Conservation (phyloP, 1,140 invertebrate genomes). For the Drosophila murphyi region DNA sequence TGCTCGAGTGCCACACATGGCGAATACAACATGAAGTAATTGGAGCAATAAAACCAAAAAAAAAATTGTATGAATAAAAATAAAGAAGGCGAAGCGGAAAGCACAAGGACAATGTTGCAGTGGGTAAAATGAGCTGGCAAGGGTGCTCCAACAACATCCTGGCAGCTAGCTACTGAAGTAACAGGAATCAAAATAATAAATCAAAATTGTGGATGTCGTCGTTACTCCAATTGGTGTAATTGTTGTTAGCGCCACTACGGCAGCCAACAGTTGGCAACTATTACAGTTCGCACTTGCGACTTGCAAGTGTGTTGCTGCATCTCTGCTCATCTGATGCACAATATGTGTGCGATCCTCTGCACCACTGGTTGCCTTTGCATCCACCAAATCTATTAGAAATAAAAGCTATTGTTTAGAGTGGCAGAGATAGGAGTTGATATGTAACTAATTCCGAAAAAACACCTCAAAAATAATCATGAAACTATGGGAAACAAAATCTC, state of each 20-base stretch:
- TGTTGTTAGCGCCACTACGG: slow-evolving; percentile 11
- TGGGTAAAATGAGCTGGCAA: slow-evolving; percentile 23
- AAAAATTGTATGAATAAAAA: slow-evolving; percentile 73
- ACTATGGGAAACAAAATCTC: no score
- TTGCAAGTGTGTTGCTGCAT: slow-evolving; percentile 23
- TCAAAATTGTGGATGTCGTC: slow-evolving; percentile 64
- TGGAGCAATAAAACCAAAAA: slow-evolving; percentile 78
- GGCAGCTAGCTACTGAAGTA: slow-evolving; percentile 74
- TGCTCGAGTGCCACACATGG: slow-evolving; percentile 52
- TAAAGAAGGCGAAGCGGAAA: slow-evolving; percentile 39
- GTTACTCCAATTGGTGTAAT: slow-evolving; percentile 25
- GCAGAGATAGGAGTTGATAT: neutral
- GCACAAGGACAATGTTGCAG: slow-evolving; percentile 37
- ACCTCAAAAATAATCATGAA: no score
- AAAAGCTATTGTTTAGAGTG: no score
- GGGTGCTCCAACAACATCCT: slow-evolving; percentile 46
- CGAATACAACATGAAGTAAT: slow-evolving; percentile 72
- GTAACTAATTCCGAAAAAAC: no score
- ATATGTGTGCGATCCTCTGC: slow-evolving; percentile 11
- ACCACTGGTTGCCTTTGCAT: neutral
- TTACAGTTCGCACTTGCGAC: slow-evolving; percentile 4
- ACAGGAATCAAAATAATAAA: slow-evolving; percentile 80
- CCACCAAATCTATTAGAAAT: slow-evolving; percentile 10
- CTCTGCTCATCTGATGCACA: neutral
- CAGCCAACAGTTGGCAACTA: slow-evolving; percentile 61